Conservation (phyloP, 92 coral and sea anemone species). For the Epizoanthus stellaris region DNA sequence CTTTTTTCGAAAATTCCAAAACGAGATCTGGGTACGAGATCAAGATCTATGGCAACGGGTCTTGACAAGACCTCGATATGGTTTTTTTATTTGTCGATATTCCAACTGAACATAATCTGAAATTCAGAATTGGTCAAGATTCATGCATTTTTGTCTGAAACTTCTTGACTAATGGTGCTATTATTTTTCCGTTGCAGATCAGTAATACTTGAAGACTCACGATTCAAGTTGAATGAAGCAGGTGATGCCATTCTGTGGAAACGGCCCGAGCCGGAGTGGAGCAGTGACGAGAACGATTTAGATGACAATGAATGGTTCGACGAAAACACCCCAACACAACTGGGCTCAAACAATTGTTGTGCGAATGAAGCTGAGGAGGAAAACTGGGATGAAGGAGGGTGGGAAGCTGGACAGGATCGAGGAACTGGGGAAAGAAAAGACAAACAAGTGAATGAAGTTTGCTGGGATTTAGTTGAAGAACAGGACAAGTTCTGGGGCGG, state of each 20-base stretch:
- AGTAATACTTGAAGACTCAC: constrained; percentile 58
- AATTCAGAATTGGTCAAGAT: no score
- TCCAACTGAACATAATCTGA: no score
- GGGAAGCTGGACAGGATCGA: not conserved
- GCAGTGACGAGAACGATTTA: constrained; percentile 62
- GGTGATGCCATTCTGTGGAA: constrained; percentile 64
- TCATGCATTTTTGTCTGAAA: no score
- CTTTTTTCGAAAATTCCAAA: no score
- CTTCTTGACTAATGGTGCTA: no score
- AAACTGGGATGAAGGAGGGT: constrained; percentile 49
- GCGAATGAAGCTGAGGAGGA: constrained; percentile 25
- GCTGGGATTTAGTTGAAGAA: constrained; percentile 14
- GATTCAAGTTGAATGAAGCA: constrained; percentile 58
- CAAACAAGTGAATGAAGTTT: not conserved
- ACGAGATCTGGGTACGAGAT: no score
- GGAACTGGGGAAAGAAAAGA: constrained; percentile 5
- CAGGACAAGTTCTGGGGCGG: constrained; percentile 21
- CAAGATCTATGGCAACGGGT: no score
- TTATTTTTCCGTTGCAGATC: constrained; percentile 37
- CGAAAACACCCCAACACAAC: not conserved
- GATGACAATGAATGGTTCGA: constrained; percentile 45
- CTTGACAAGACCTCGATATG: no score
- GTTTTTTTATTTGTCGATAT: no score
- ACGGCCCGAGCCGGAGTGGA: constrained; percentile 65
- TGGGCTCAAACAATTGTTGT: constrained; percentile 2